Evolutionary conservation across 1,140 invertebrate genomes (phyloP).

Genomic region (Achatina immaculata): DNA sequence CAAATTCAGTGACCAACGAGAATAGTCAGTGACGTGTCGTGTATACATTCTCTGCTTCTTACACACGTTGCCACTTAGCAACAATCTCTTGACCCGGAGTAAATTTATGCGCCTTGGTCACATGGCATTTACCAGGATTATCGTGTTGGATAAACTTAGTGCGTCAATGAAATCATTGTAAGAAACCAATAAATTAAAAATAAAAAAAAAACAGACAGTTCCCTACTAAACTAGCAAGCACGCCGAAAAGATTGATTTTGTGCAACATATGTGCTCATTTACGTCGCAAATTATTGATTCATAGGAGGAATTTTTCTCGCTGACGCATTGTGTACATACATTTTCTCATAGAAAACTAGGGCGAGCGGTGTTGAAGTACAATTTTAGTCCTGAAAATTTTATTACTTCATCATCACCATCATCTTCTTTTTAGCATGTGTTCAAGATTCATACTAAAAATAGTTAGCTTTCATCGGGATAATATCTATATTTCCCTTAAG

Average conservation of each 20-base stretch:
- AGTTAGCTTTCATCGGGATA: no score
- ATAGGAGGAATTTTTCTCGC: neutral
- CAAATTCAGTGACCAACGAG: no score
- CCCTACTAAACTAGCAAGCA: neutral
- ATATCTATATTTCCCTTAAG: no score
- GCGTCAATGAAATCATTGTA: neutral
- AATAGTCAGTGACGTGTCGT: no score
- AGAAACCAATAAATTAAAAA: neutral
- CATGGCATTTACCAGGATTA: neutral
- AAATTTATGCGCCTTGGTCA: slow-evolving; percentile 5
- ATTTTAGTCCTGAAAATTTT: neutral
- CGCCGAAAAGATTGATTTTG: neutral
- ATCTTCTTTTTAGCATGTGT: no score
- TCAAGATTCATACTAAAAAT: no score
- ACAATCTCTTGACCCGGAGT: neutral
- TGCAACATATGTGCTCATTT: slow-evolving; percentile 6
- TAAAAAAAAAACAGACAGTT: neutral
- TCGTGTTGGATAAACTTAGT: neutral
- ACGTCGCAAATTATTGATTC: neutral
- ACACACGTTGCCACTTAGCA: slow-evolving; percentile 11
- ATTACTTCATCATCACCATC: no score
- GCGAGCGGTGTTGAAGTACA: neutral
- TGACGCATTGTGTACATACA: slow-evolving; percentile 18
- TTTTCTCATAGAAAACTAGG: neutral
- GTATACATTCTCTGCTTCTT: no score